phyloP scores from a whole-genome alignment of 2,797 vertebrate species.

The Sebastolobus altivelis region DNA sequence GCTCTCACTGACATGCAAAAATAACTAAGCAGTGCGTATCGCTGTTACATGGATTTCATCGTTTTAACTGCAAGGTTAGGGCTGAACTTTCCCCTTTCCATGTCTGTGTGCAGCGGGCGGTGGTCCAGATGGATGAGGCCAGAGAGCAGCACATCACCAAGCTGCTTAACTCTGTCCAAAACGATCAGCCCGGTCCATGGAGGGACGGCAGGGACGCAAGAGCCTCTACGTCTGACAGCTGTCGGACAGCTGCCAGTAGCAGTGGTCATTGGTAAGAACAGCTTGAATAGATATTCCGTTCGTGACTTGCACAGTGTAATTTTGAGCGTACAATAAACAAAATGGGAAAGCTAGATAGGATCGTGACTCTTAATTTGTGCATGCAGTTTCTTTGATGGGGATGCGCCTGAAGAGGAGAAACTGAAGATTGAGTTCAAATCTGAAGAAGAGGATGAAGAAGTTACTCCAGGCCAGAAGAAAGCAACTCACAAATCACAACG shows the following conservation, averaged over 20 bases:
- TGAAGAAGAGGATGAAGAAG: conserved; percentile 66
- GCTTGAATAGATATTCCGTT: background rate
- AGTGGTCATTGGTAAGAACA: conserved; percentile 78
- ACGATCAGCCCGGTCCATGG: conserved; percentile 58
- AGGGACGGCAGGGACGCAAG: conserved; percentile 76
- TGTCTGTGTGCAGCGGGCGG: conserved; percentile 87
- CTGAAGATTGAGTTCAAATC: conserved; percentile 60
- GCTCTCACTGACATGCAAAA: background rate
- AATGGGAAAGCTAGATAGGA: background rate
- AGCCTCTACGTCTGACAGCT: conserved; percentile 64
- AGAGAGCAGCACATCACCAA: conserved; percentile 94
- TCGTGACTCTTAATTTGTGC: background rate
- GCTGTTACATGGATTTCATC: background rate
- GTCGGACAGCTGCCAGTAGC: conserved; percentile 39
- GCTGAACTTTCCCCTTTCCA: background rate
- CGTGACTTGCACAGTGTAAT: background rate
- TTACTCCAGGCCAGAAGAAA: conserved; percentile 31
- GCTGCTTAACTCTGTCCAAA: conserved; percentile 91
- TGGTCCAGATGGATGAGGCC: conserved; percentile 95
- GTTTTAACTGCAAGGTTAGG: background rate
- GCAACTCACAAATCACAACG: conserved; percentile 44
- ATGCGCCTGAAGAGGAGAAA: conserved; percentile 73
- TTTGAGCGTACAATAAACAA: background rate
- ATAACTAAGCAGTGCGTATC: background rate
- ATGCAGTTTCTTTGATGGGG: conserved; percentile 86